Conservation (phyloP, 2,888 invertebrate genomes). For the Microctonus aethiopoides region DNA sequence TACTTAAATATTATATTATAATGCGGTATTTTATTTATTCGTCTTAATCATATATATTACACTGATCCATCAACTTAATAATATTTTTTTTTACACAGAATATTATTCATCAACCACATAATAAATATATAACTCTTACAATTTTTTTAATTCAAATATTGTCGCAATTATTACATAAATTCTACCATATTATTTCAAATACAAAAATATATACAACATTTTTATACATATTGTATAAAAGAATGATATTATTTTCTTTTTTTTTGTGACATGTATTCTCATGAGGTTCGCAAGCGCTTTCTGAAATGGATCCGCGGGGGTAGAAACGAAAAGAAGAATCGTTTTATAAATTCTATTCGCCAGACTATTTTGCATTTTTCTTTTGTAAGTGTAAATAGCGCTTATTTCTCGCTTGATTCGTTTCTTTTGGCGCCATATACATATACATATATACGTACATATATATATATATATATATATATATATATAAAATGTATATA, state of each 20-base stretch:
- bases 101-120: too few relatives aligned
- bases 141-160: too few relatives aligned
- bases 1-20: neutral
- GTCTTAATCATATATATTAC: too few relatives aligned
- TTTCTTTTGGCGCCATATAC: slow-evolving; percentile 19
- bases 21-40: neutral
- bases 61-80: too few relatives aligned
- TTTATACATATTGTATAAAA: neutral
- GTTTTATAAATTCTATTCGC: slow-evolving; percentile 31
- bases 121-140: too few relatives aligned
- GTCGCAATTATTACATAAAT: too few relatives aligned
- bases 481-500: too few relatives aligned
- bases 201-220: too few relatives aligned
- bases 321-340: slow-evolving; percentile 5
- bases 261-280: neutral
- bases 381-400: slow-evolving; percentile 16
- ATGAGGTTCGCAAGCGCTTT: slow-evolving; percentile 4
- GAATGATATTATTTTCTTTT: neutral
- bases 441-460: neutral
- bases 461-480: neutral
- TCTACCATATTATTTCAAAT: too few relatives aligned
- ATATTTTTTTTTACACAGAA: too few relatives aligned
- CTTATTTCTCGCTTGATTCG: slow-evolving; percentile 27
- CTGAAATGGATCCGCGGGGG: neutral
- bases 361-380: slow-evolving; percentile 25